A percentile compares a stretch with the other conserved stretches of the same genome.
phyloP scores from a whole-genome alignment of 2,797 vertebrate species.

The Nothura maculosa region DNA sequence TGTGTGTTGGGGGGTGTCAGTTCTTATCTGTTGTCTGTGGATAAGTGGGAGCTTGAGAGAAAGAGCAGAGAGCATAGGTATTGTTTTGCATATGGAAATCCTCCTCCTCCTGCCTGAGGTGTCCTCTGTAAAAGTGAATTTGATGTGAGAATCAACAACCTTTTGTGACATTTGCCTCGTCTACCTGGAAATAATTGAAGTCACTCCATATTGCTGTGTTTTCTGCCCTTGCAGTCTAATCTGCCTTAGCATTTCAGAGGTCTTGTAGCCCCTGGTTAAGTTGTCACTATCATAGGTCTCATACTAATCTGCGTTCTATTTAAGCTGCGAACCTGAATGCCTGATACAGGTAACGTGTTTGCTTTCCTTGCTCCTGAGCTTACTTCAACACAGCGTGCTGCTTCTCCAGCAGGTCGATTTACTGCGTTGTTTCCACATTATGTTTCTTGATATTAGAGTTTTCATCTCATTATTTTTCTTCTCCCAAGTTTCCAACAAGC shows the following conservation, averaged over 20 bases:
- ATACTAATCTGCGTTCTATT: background rate
- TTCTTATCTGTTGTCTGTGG: too few species aligned
- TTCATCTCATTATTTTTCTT: background rate
- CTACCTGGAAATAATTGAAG: constrained; percentile 12
- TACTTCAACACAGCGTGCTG: background rate
- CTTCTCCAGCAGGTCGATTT: background rate
- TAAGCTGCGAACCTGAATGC: background rate
- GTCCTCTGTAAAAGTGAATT: background rate
- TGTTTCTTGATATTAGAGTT: background rate
- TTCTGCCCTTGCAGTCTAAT: constrained; percentile 23
- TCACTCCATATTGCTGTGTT: background rate
- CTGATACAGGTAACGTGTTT: background rate
- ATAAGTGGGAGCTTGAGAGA: background rate
- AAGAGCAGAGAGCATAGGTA: rapidly evolving
- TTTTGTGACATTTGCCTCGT: constrained; percentile 3
- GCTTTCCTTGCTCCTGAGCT: background rate
- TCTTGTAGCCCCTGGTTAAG: background rate
- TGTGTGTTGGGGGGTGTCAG: too few species aligned
- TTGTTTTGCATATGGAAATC: background rate
- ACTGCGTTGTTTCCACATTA: background rate
- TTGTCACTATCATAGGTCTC: background rate
- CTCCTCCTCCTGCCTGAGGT: background rate
- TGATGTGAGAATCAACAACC: background rate
- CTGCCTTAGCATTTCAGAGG: background rate
- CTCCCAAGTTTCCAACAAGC: background rate